Conservation (phyloP, 2,888 invertebrate species). For the Kuschelorhynchus macadamiae region DNA sequence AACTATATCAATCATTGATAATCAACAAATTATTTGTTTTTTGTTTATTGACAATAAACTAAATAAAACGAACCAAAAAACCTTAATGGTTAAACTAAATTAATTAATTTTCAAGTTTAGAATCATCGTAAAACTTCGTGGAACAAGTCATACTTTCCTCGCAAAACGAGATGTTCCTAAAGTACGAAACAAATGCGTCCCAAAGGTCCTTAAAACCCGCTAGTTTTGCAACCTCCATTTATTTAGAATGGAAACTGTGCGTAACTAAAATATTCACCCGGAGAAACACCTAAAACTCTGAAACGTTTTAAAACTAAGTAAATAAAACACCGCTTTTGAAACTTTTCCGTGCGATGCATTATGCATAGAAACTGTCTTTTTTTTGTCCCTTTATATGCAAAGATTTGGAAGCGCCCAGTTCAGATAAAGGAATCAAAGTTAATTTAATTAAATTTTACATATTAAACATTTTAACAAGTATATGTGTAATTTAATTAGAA, state of each 20-base stretch:
- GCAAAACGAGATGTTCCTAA: slow-evolving; percentile 34
- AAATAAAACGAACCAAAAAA: no score
- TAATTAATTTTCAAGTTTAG: not conserved
- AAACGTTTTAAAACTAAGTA: slow-evolving; percentile 47
- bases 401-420: not conserved
- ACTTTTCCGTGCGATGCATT: slow-evolving; percentile 35
- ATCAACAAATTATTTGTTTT: no score
- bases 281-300: slow-evolving; percentile 42
- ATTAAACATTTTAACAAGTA: no score
- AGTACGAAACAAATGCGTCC: slow-evolving; percentile 36
- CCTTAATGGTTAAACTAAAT: no score
- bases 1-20: not conserved
- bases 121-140: slow-evolving; percentile 22
- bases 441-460: no score
- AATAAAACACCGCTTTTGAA: slow-evolving; percentile 43
- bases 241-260: slow-evolving; percentile 48
- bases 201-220: slow-evolving; percentile 39
- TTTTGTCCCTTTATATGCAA: slow-evolving; percentile 18
- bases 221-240: slow-evolving; percentile 42
- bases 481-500: no score
- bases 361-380: slow-evolving; percentile 42
- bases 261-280: slow-evolving; percentile 51
- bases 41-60: no score
- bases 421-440: no score
- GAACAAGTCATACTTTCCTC: slow-evolving; percentile 21